These are phyloP conservation scores for Drosophila bunnanda DNA, from an alignment of 2,888 invertebrate genomes.

Conservation along the genomic window DNA sequence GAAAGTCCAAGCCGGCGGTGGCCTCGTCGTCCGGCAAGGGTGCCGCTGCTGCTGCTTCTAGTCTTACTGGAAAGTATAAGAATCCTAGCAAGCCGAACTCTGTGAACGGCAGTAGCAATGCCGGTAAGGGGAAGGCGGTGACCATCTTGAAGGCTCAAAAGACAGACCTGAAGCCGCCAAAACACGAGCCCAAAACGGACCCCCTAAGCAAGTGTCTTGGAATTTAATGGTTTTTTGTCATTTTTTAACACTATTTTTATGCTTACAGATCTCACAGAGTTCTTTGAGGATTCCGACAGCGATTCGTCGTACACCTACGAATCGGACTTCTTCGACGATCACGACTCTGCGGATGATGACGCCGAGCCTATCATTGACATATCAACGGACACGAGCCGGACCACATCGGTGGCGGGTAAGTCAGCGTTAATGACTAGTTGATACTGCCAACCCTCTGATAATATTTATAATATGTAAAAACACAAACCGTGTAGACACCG, in stretches of 20 bases:
- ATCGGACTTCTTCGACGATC: constrained; percentile 60
- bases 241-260: not conserved
- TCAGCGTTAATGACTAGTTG: constrained; percentile 59
- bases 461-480: constrained; percentile 72
- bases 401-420: constrained; percentile 68
- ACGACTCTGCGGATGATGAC: constrained; percentile 42
- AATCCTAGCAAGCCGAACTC: not conserved
- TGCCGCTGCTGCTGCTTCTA: not conserved
- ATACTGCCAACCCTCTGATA: constrained; percentile 77
- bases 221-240: not conserved
- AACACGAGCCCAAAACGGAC: constrained; percentile 62
- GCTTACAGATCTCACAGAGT: constrained; percentile 44
- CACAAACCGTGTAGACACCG: constrained; percentile 75
- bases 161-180: constrained; percentile 32
- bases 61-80: not conserved
- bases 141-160: constrained; percentile 61
- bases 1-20: not conserved
- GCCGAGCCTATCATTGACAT: constrained; percentile 61
- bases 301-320: constrained; percentile 58
- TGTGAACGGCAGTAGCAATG: constrained; percentile 35
- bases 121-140: constrained; percentile 47
- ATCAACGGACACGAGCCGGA: constrained; percentile 64
- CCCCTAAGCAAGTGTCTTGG: constrained; percentile 54
- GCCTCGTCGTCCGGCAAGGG: constrained; percentile 16
- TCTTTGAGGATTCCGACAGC: constrained; percentile 45